Evolutionary conservation across 2,888 invertebrate species (phyloP).

Genomic region (Machimus rusticus): DNA sequence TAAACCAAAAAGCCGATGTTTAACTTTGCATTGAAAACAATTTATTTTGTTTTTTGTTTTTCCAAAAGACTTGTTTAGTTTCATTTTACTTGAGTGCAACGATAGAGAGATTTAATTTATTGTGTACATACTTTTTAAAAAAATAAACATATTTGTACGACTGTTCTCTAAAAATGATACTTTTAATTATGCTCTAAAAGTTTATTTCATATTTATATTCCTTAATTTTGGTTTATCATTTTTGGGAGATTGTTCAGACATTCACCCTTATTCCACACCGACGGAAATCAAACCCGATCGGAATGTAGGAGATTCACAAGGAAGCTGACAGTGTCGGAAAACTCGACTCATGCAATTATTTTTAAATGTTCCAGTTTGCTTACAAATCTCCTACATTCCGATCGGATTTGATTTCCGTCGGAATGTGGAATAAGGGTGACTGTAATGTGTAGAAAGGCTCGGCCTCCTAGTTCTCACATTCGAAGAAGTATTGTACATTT

Average conservation of each 20-base stretch:
- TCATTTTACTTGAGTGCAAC: neutral
- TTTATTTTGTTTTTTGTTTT: neutral
- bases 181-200: neutral
- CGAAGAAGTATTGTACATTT: too few relatives aligned
- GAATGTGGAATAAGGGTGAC: too few relatives aligned
- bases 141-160: neutral
- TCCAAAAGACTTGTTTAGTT: neutral
- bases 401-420: too few relatives aligned
- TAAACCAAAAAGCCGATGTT: constrained; percentile 85
- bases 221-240: neutral
- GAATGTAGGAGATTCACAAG: too few relatives aligned
- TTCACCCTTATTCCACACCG: too few relatives aligned
- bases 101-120: neutral
- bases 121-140: neutral
- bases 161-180: neutral
- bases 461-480: neutral
- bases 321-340: too few relatives aligned
- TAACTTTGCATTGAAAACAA: constrained; percentile 60
- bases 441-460: neutral
- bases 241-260: too few relatives aligned
- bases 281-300: too few relatives aligned
- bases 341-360: too few relatives aligned
- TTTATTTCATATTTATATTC: neutral
- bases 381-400: too few relatives aligned
- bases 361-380: too few relatives aligned